Evolutionary conservation across 92 coral and sea anemone species (phyloP), one percentile per base, ranked within the genome.

Genomic region (Actinostola sp.): DNA sequence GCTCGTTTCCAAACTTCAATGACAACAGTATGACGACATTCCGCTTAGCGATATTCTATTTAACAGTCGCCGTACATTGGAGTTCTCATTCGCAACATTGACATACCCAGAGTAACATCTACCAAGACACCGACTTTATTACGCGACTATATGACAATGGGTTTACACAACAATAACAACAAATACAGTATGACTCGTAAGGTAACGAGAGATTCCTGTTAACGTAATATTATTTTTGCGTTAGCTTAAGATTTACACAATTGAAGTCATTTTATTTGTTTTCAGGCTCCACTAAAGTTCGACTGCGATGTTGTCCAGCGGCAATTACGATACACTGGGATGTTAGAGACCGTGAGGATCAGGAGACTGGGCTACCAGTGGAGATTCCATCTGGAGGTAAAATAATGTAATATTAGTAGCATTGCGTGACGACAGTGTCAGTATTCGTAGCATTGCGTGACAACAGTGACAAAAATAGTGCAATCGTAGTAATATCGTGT

Each of bases 291-390:
- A 0, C 72, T 91, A 77, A 85, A 81, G 88, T 95, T 91, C 68
- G 97, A 92, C 61, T 84, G 89, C 23, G 99, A 95, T 8, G 82
- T 95, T 25, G 99, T 95, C n/a, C 88, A 92, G 72, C 91, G 99
- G 12, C 99, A 95, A 85, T 50, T 95, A 58, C 96, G 99, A 14
- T 95, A 94, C 70, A 94, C 98, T 1, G 98, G 98, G 0, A 94
- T 94, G 98, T 80, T 94, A 48, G 98, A 94, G 73, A 94, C 98
- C 28, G 91, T 94, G 23, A 67, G 98, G 31, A 94, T 94, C 66
- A 77, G 98, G 71, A 91, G 88, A 32, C 86, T 94, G 8, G 98
- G 97, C 10, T 94, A 94, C 84, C 95, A 92, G 69, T 85, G 96
- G 91, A 76, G 98, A 38, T 91, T 94, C 73, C 57, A 88, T 16